These are phyloP conservation scores for Mylabris phalerata DNA, from an alignment of 1,140 invertebrate genomes.

Conservation along the genomic window DNA sequence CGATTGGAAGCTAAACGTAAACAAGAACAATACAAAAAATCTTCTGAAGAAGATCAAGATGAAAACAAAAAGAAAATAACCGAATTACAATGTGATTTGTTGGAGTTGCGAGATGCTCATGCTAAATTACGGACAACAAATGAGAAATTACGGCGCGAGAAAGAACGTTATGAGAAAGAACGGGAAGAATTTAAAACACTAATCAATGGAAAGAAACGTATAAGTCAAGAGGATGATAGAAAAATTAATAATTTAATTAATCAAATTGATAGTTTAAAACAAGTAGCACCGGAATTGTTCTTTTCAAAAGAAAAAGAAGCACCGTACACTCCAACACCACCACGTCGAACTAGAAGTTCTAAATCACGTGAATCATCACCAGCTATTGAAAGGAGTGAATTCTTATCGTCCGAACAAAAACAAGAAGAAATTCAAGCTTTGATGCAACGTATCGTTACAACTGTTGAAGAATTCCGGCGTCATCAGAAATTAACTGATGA, in stretches of 20 bases:
- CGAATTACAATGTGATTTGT: slow-evolving; percentile 77
- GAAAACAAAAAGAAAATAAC: slow-evolving; percentile 78
- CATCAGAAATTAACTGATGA: slow-evolving; percentile 45
- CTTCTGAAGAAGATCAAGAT: slow-evolving; percentile 81
- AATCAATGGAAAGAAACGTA: slow-evolving; percentile 46
- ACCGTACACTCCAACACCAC: slow-evolving; percentile 50
- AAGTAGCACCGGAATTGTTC: slow-evolving; percentile 60
- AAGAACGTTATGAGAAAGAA: slow-evolving; percentile 76
- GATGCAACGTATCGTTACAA: slow-evolving; percentile 44
- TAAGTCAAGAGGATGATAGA: slow-evolving; percentile 57
- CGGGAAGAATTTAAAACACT: slow-evolving; percentile 58
- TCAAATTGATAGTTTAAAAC: slow-evolving; percentile 69
- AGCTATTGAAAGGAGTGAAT: slow-evolving; percentile 44
- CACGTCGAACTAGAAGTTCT: slow-evolving; percentile 45
- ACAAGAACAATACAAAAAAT: slow-evolving; percentile 74
- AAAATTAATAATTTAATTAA: slow-evolving; percentile 63
- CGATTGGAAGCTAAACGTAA: slow-evolving; percentile 77
- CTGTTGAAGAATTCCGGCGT: slow-evolving; percentile 47
- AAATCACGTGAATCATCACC: slow-evolving; percentile 58
- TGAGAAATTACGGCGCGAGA: slow-evolving; percentile 80
- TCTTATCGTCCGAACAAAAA: slow-evolving; percentile 28
- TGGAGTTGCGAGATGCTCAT: slow-evolving; percentile 84
- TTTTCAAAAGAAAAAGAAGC: slow-evolving; percentile 30
- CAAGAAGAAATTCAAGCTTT: slow-evolving; percentile 40
- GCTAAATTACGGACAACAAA: slow-evolving; percentile 87